Base-by-base conservation (phyloP, 2,113 vertebrate genomes). In the Anguilla japonica region DNA sequence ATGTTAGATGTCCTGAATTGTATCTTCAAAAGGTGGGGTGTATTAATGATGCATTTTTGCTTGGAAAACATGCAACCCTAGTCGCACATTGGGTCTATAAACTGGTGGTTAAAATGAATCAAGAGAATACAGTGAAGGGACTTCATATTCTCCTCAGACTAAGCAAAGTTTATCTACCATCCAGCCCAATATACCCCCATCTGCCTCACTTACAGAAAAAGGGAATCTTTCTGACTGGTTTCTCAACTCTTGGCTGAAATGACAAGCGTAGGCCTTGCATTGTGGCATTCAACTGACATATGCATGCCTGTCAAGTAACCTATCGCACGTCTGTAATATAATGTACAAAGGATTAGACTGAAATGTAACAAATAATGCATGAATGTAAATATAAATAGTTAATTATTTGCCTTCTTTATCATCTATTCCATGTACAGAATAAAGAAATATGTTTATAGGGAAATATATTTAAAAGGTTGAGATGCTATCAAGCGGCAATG, bases 381-480 rank as follows among this genome's bases (percentile, higher is more conserved):
- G 96, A 95, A 94, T 95, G 96, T 97, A 94, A 95, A 95, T 95
- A 94, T 90, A 92, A 92, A 88, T 91, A 90, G 34, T 89, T 90
- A 91, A 84, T 87, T 60, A 89, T 80, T 93, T 94, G 96, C 95
- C 95, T 94, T 95, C 94, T 92, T 91, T 84, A 93, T 90, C 39
- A 84, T 90, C 91, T 81, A 92, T 93, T 87, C 89, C 85, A 85
- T 93, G 92, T 91, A 89, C 92, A 90, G 85, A 93, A 91, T 90
- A 91, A 93, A 92, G 2, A 0, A 90, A 89, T 90, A 87, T 85
- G 89, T 93, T 92, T 89, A 93, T 91, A 91, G 92, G 60, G 79
- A 84, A 83, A 86, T 79, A 91, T 92, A 90, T 87, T 93, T 92
- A 90, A 50, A 82, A 86, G 90, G 91, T 93, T 91, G 92, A 94